Evolutionary conservation across 1,140 invertebrate genomes (phyloP).

Genomic region (Lepidurus couesii): DNA sequence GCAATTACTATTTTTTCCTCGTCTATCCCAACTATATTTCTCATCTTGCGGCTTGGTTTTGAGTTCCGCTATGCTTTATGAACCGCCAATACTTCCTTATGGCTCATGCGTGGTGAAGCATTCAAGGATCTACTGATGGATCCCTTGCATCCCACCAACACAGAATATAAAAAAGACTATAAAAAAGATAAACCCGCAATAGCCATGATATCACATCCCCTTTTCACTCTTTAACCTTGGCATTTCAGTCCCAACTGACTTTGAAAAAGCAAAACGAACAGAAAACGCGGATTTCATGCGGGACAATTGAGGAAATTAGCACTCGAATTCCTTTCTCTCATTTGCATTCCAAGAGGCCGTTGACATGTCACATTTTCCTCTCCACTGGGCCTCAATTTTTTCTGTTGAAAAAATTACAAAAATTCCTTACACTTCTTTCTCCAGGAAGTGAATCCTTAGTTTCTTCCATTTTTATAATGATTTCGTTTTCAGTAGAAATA

Average conservation of each 20-base stretch:
- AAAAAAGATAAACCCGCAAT: not conserved
- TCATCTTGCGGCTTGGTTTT: not conserved
- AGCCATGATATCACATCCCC: conserved; percentile 12
- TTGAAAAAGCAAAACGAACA: not conserved
- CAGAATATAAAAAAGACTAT: not conserved
- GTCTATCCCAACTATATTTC: not conserved
- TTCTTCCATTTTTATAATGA: not conserved
- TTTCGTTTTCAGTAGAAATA: not conserved
- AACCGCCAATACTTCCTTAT: conserved; percentile 9
- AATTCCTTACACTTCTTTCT: too few species aligned
- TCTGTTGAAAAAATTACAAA: too few species aligned
- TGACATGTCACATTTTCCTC: not conserved
- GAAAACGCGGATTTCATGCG: not conserved
- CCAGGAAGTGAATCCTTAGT: not conserved
- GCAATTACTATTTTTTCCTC: too few species aligned
- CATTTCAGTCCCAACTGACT: not conserved
- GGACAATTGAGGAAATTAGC: conserved; percentile 3
- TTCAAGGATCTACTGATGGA: not conserved
- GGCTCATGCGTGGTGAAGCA: conserved; percentile 5
- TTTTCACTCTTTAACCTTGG: not conserved
- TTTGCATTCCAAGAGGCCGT: not conserved
- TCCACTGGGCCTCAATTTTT: not conserved
- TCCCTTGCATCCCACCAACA: not conserved
- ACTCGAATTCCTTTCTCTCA: not conserved
- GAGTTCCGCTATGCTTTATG: not conserved